Evolutionary conservation across 2,113 vertebrate species (phyloP).

Genomic region (Trachemys scripta): DNA sequence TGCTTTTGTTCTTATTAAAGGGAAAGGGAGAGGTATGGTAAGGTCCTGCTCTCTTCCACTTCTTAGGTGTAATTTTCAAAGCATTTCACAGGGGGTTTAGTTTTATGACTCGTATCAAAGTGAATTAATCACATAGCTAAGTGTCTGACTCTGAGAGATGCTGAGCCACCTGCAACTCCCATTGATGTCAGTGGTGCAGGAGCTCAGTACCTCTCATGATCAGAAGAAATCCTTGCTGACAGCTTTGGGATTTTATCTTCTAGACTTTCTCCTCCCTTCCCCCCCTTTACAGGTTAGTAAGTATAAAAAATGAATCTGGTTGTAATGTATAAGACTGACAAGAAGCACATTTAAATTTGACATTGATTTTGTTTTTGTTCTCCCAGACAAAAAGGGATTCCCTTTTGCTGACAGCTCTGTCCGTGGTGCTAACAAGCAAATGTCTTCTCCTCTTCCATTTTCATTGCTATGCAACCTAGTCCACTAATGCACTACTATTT

Average conservation of each 20-base stretch:
- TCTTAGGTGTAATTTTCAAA: constrained; percentile 2
- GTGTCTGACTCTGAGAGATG: background rate
- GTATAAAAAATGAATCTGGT: background rate
- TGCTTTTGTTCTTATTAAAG: background rate
- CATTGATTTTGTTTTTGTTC: background rate
- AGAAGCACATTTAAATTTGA: background rate
- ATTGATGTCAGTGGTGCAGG: background rate
- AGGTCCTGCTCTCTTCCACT: background rate
- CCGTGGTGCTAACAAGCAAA: constrained; percentile 60
- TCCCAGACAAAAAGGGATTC: background rate
- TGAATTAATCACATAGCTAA: background rate
- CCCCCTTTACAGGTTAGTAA: rapidly evolving
- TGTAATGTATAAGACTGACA: background rate
- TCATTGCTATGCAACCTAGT: rapidly evolving
- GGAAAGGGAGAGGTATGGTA: background rate
- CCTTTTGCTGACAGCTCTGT: constrained; percentile 54
- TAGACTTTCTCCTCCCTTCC: background rate
- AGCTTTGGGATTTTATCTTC: background rate
- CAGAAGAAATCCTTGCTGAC: background rate
- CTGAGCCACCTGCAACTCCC: background rate
- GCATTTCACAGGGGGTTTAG: background rate
- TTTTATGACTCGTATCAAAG: background rate
- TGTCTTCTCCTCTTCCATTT: background rate
- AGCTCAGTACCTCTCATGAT: background rate
- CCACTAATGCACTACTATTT: background rate